A percentile compares a stretch with the other conserved stretches of the same genome.
phyloP scores from a whole-genome alignment of 2,888 invertebrate genomes.

The Mesochorus sp. region DNA sequence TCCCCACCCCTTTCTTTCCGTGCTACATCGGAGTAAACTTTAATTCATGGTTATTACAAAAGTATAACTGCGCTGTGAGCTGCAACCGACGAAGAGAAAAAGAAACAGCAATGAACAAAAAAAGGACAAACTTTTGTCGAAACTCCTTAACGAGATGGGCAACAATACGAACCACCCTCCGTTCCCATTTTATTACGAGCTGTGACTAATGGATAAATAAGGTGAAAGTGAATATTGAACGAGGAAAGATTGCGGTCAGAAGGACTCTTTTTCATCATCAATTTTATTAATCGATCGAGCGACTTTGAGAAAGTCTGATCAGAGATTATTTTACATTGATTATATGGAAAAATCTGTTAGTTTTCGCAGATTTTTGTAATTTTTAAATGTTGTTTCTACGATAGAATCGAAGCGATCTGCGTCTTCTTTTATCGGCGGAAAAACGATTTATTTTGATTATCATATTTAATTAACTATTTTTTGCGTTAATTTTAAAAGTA shows the following conservation, averaged over 20 bases:
- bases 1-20: slow-evolving; percentile 31
- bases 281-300: too few species aligned
- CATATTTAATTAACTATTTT: too few species aligned
- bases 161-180: slow-evolving; percentile 66
- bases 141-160: slow-evolving; percentile 74
- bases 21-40: slow-evolving; percentile 71
- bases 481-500: too few species aligned
- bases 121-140: slow-evolving; percentile 65
- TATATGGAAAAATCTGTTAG: too few species aligned
- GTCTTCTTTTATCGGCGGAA: neutral
- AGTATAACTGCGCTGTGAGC: slow-evolving; percentile 47
- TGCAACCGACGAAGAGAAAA: neutral
- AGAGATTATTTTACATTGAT: neutral
- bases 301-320: too few species aligned
- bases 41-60: slow-evolving; percentile 73
- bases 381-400: too few species aligned
- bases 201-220: slow-evolving; percentile 59
- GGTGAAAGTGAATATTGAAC: slow-evolving; percentile 29
- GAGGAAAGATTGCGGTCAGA: slow-evolving; percentile 6
- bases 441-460: too few species aligned
- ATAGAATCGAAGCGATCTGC: neutral
- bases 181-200: slow-evolving; percentile 68
- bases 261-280: neutral
- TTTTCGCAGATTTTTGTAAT: too few species aligned
- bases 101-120: slow-evolving; percentile 5